phyloP scores from a whole-genome alignment of 2,113 vertebrate species.

The Halcyon malimbica region DNA sequence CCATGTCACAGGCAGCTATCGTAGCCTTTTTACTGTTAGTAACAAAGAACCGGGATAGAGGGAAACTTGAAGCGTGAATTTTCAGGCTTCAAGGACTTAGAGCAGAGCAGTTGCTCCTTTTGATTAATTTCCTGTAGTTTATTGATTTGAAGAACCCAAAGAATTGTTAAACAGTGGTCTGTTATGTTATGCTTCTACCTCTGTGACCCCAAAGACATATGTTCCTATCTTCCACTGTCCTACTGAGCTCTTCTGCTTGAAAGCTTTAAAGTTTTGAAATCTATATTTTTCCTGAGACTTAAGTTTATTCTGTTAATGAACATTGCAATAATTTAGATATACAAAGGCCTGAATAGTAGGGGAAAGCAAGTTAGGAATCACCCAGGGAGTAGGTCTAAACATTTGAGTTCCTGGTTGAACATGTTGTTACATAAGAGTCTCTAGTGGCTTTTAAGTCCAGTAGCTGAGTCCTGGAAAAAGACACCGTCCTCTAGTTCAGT shows the following conservation, averaged over 20 bases:
- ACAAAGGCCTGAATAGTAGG: background rate
- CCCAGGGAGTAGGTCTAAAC: background rate
- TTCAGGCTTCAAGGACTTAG: conserved; percentile 20
- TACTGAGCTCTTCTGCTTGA: background rate
- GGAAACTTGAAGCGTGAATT: background rate
- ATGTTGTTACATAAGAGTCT: background rate
- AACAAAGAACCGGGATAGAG: conserved; percentile 5
- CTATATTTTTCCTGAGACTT: background rate
- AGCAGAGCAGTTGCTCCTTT: conserved; percentile 12
- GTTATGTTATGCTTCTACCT: background rate
- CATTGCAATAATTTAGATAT: background rate
- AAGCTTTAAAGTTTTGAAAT: background rate
- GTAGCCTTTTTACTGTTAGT: background rate
- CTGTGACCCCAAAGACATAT: background rate
- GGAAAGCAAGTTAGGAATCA: background rate
- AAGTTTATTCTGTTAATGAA: conserved; percentile 2
- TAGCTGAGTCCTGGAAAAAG: background rate
- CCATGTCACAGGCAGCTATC: background rate
- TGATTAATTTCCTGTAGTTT: conserved; percentile 41
- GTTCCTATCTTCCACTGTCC: background rate
- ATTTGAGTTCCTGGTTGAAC: background rate
- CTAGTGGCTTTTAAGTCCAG: background rate
- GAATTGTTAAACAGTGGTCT: conserved; percentile 29
- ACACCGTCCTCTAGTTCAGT: background rate
- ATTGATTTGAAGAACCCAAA: conserved; percentile 38